A percentile compares a stretch with the other conserved stretches of the same genome.
phyloP scores from a whole-genome alignment of 2,888 invertebrate species.

The Dicycla oo region DNA sequence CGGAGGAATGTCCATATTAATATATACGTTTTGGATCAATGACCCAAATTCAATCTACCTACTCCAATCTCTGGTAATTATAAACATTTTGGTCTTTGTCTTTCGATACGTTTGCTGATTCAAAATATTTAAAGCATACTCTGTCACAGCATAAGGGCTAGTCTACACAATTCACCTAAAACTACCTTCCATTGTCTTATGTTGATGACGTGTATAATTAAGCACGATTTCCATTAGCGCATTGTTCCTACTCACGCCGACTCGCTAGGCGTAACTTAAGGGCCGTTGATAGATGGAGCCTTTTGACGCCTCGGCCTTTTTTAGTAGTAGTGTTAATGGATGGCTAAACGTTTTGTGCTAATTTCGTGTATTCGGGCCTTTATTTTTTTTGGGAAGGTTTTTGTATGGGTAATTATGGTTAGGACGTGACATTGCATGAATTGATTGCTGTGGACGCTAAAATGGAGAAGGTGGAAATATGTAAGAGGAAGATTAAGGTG shows the following conservation, averaged over 20 bases:
- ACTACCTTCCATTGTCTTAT: conserved; percentile 52
- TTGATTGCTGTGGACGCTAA: conserved; percentile 1
- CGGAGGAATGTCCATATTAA: too few species aligned
- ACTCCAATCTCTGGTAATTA: too few species aligned
- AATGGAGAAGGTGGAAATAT: too few species aligned
- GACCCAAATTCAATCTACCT: too few species aligned
- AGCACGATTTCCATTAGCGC: conserved; percentile 60
- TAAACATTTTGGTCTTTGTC: too few species aligned
- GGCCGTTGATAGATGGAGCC: conserved; percentile 61
- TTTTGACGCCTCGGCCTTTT: conserved; percentile 62
- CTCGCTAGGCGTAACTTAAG: conserved; percentile 54
- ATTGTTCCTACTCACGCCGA: conserved; percentile 64
- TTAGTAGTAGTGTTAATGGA: conserved; percentile 62
- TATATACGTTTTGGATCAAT: too few species aligned
- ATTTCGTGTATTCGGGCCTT: conserved; percentile 48
- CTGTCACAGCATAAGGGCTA: conserved; percentile 32
- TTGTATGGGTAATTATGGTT: conserved; percentile 31
- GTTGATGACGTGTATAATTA: conserved; percentile 66
- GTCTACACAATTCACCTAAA: conserved; percentile 38
- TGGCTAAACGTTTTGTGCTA: conserved; percentile 60
- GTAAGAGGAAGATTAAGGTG: too few species aligned
- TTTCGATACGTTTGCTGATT: too few species aligned
- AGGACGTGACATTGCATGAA: conserved; percentile 5
- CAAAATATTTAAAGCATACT: conserved; percentile 4
- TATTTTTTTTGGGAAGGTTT: conserved; percentile 45